Base-by-base conservation (phyloP, 2,888 invertebrate species). In the Sesia bembeciformis region DNA sequence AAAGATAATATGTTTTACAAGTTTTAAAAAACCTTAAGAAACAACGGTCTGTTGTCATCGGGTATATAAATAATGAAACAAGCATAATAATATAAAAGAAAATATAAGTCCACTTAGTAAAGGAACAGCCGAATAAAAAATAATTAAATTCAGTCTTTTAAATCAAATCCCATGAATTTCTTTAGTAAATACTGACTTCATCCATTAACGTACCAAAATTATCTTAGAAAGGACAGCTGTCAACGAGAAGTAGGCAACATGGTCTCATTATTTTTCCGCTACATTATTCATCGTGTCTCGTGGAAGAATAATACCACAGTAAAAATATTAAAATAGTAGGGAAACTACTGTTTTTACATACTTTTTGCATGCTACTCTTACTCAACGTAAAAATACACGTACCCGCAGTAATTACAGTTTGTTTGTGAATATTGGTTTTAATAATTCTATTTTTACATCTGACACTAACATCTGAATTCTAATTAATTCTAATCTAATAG, bases 241-340 rank as follows among this genome's bases (percentile, higher is more conserved):
- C 67, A 59, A 39, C 58, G 49, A 55, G 56, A 55, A 63, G 65
- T 53, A 56, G 54, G 56, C 40, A 57, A 60, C 66, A 54, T 57
- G 58, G 59, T 58, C 69, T 75, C 70, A 72, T 75, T 74, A 75
- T 74, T 75, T 74, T 69, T 67, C 63, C 66, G 60, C 70, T 69
- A 72, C 72, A 72, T 74, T 71, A 74, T 74, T 74, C 72, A 75
- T 65, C 54, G 63, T 64, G 69, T 64, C 64, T 63, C 54, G 54
- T 57, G 56, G 60, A 61, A 57, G 66, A 60, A 70, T 68, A 69
- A 68, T 63, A 51, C 54, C 53, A 8, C 46, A 46, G 23, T 23
- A 23, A 23, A 23, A 23, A 23, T 23, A 23, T 1, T 23, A 2
- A 23, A 23, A 23, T 23, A 23, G 23, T 23, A 23, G 23, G 23